These are phyloP conservation scores for Actinia equina DNA, from an alignment of 64 coral and sea anemone species.

Conservation along the genomic window DNA sequence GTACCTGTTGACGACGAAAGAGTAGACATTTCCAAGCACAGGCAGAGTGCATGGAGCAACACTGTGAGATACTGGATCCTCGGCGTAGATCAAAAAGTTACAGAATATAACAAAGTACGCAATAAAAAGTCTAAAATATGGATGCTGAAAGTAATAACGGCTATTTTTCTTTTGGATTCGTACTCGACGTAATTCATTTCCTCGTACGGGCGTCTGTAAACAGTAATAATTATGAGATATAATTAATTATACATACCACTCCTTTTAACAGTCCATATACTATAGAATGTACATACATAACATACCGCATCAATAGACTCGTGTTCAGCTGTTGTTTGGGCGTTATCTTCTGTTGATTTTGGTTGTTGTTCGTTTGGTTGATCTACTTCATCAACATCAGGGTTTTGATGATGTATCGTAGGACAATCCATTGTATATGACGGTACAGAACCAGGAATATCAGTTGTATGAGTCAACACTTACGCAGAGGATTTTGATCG, in stretches of 20 bases:
- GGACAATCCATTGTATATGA: not conserved
- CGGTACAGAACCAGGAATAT: not conserved
- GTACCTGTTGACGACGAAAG: conserved; percentile 91
- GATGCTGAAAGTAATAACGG: conserved; percentile 96
- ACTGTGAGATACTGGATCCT: conserved; percentile 96
- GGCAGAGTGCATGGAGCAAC: conserved; percentile 68
- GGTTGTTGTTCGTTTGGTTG: not conserved
- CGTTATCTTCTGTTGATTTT: not conserved
- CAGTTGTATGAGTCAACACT: not conserved
- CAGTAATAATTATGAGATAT: not conserved
- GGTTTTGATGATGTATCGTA: not conserved
- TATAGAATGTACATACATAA: not conserved
- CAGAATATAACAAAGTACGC: conserved; percentile 90
- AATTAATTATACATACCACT: not conserved
- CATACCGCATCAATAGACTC: not conserved
- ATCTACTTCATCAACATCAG: conserved; percentile 12
- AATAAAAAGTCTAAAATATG: conserved; percentile 80
- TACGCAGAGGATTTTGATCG: not conserved
- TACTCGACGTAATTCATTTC: conserved; percentile 5
- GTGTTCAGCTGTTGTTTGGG: not conserved
- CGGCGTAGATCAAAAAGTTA: conserved; percentile 95
- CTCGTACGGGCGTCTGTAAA: not conserved
- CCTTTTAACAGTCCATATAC: not conserved
- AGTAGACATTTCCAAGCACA: conserved; percentile 86
- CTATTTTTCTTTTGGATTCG: conserved; percentile 90